Conservation (phyloP, 2,888 invertebrate species). For the Syrphus vitripennis region DNA sequence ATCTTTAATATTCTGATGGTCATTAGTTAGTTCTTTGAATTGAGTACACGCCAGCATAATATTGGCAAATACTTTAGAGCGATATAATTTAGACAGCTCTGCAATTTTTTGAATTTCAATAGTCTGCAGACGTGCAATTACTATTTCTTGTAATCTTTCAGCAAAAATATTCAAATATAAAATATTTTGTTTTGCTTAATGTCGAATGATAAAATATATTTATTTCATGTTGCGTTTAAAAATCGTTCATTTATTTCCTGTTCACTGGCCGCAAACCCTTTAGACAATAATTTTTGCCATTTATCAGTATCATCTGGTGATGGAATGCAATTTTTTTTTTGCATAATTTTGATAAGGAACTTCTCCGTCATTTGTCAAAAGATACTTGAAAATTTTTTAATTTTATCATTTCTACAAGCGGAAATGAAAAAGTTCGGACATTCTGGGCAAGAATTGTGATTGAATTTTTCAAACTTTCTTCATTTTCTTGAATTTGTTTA, state of each 20-base stretch:
- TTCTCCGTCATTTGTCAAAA: conserved; percentile 7
- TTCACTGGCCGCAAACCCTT: neutral
- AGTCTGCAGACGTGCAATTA: neutral
- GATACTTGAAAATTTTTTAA: neutral
- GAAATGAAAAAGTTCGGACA: neutral
- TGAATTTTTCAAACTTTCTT: too few relatives aligned
- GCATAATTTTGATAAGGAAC: neutral
- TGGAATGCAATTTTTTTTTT: neutral
- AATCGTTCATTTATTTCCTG: conserved; percentile 22
- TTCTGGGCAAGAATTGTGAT: neutral
- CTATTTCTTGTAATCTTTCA: neutral
- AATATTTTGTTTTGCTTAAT: conserved; percentile 1
- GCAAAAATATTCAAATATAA: conserved; percentile 31
- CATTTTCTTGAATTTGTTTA: neutral
- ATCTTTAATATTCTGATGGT: conserved; percentile 70
- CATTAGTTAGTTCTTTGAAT: conserved; percentile 69
- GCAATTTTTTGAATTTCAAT: neutral
- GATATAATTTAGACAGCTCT: neutral
- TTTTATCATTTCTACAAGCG: conserved; percentile 19
- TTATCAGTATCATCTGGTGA: conserved; percentile 45
- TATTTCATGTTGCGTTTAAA: conserved; percentile 50
- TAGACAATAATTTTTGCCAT: neutral
- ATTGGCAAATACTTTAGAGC: neutral
- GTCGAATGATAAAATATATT: conserved; percentile 54
- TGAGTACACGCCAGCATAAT: conserved; percentile 1